Percentiles rank a stretch among this genome's conserved stretches.
Evolutionary conservation across 2,113 vertebrate genomes (phyloP).

Genomic region (Aegithalos caudatus): DNA sequence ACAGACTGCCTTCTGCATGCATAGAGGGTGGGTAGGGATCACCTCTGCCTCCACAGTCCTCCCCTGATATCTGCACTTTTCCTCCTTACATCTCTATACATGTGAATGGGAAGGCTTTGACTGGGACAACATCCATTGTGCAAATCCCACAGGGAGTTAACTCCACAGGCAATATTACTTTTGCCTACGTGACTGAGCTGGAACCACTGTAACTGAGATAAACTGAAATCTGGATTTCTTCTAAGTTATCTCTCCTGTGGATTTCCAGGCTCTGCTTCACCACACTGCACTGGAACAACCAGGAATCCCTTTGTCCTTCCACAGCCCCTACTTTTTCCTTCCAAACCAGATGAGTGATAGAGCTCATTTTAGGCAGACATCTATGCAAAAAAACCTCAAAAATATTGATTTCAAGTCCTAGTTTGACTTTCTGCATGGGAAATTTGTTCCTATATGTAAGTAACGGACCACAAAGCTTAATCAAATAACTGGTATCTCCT

Average conservation of each 20-base stretch:
- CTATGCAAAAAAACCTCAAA: not conserved
- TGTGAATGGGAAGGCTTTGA: not conserved
- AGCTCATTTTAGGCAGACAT: not conserved
- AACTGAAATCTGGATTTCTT: not conserved
- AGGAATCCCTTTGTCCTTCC: not conserved
- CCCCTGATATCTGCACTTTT: not conserved
- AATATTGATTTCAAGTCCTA: not conserved
- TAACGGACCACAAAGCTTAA: not conserved
- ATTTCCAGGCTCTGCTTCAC: not conserved
- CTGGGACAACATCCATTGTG: not conserved
- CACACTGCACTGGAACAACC: not conserved
- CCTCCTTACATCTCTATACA: not conserved
- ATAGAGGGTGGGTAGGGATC: constrained; percentile 4
- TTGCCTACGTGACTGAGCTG: not conserved
- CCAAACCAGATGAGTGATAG: not conserved
- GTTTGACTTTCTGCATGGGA: not conserved
- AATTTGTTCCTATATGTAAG: not conserved
- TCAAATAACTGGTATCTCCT: not conserved
- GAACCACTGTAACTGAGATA: not conserved
- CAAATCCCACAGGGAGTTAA: not conserved
- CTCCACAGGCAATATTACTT: not conserved
- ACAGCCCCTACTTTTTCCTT: not conserved
- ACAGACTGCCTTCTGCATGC: constrained; percentile 40
- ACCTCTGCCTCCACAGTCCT: not conserved
- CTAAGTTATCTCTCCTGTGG: not conserved